These are phyloP conservation scores for Diarsia rubi DNA, from an alignment of 2,888 invertebrate species.

Conservation along the genomic window DNA sequence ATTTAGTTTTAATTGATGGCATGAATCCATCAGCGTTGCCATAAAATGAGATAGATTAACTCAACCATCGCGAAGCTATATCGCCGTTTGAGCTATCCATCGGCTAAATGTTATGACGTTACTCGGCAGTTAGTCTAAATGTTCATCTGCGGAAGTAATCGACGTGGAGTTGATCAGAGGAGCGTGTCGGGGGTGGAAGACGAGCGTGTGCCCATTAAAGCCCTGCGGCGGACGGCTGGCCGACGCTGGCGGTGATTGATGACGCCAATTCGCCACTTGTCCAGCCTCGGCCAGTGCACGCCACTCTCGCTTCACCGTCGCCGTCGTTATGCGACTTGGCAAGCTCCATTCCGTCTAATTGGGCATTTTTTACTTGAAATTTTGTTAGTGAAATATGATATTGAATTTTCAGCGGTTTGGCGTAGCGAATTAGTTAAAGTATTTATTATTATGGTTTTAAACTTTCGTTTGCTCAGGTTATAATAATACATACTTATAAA, in stretches of 20 bases:
- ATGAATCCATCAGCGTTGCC: neutral
- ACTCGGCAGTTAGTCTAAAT: constrained; percentile 27
- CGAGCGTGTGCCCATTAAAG: constrained; percentile 80
- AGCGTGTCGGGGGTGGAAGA: constrained; percentile 74
- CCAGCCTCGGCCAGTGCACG: constrained; percentile 67
- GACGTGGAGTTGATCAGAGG: constrained; percentile 74
- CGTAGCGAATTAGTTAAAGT: constrained; percentile 8
- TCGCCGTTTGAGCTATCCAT: constrained; percentile 1
- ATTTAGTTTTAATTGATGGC: neutral
- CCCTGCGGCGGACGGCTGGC: constrained; percentile 77
- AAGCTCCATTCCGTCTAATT: constrained; percentile 71
- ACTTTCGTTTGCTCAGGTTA: too few species aligned
- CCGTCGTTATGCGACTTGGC: constrained; percentile 71
- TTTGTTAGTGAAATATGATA: constrained; percentile 28
- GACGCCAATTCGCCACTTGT: constrained; percentile 86
- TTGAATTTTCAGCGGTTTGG: constrained; percentile 13
- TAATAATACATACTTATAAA: too few species aligned
- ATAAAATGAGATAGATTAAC: neutral
- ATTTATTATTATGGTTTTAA: too few species aligned
- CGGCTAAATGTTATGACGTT: constrained; percentile 25
- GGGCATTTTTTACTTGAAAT: constrained; percentile 66
- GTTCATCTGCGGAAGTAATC: constrained; percentile 66
- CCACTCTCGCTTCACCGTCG: constrained; percentile 61
- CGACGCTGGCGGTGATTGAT: constrained; percentile 81
- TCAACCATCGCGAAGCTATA: neutral